A percentile compares a stretch with the other conserved stretches of the same genome.
phyloP scores from a whole-genome alignment of 2,113 vertebrate genomes.

The Stomatorhinus ivindoensis region DNA sequence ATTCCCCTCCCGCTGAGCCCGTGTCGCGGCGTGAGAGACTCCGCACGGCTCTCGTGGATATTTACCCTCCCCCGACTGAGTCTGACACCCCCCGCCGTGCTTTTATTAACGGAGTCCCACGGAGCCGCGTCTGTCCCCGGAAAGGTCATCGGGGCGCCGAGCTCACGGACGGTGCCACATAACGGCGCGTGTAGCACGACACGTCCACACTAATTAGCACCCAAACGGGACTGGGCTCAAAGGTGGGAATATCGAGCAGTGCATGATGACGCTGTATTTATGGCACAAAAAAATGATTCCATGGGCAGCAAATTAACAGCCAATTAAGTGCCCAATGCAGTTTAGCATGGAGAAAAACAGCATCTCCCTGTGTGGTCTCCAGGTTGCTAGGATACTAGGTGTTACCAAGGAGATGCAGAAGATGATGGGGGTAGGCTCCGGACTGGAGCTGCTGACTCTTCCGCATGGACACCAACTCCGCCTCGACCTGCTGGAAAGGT shows the following conservation, averaged over 20 bases:
- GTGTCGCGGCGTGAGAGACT: neutral
- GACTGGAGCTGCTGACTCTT: slow-evolving; percentile 90
- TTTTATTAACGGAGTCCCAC: slow-evolving; percentile 7
- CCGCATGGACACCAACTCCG: slow-evolving; percentile 95
- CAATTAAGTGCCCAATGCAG: slow-evolving; percentile 22
- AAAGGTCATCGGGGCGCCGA: neutral
- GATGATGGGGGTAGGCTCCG: slow-evolving; percentile 95
- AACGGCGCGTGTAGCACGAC: neutral
- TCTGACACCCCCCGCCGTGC: neutral
- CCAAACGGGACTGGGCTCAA: neutral
- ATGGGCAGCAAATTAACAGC: slow-evolving; percentile 18
- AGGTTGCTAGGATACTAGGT: slow-evolving; percentile 93
- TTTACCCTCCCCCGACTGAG: neutral
- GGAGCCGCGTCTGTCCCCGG: neutral
- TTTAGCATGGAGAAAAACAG: neutral
- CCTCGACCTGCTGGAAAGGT: slow-evolving; percentile 94
- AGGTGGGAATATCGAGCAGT: slow-evolving; percentile 2
- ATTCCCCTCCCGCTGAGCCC: neutral
- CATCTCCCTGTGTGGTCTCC: slow-evolving; percentile 34
- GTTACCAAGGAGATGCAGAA: slow-evolving; percentile 84
- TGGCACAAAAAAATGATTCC: slow-evolving; percentile 24
- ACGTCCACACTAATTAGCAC: slow-evolving; percentile 14
- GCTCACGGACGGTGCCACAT: neutral
- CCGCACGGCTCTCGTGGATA: neutral
- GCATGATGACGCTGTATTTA: slow-evolving; percentile 17